Base-by-base conservation (phyloP, 2,888 invertebrate species). In the Caenorhabditis macrosperma region DNA sequence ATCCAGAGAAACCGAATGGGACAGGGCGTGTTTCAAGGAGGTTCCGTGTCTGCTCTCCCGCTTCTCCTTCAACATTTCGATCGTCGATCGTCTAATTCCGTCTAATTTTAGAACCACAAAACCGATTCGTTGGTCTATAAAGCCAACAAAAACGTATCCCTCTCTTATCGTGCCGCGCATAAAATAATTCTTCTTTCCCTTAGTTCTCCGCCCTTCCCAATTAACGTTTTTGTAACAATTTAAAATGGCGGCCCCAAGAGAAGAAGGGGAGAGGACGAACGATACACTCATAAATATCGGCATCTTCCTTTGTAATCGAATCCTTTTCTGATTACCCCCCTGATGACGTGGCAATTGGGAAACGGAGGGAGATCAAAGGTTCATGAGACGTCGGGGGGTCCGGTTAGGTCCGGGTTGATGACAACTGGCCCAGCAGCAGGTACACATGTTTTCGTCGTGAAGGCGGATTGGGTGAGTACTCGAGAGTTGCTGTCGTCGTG, bases 231-330 rank as follows among this genome's bases (percentile, higher is more conserved):
- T 69, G 69, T 54, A 54, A 69, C 60, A 69, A n/a, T 17, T 46
- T 46, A 59, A 67, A 59, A 59, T 59, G 68, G 57, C 50, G 59
- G 57, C 55, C 55, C 55, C 67, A 67, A 67, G 67, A 30, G 67
- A 33, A 63, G 67, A 52, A 30, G 67, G 22, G 67, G 24, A 63
- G 67, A 52, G 33, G 48, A 22, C 41, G 57, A 59, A 50, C 69
- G 57, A 69, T 41, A 46, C 72, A 54, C 72, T 72, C 72, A 72
- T 72, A 72, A 72, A 72, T 63, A 72, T 72, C 72, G 72, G 72
- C 72, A 46, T 64, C 46, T 46, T 30, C 55, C 64, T 55, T 72
- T 72, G 72, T 72, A 57, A 64, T 69, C 38, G 50, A 50, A 38
- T 55, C 44, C 44, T 24, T 66, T 26, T 55, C 41, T 30, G 30